Base-by-base conservation (phyloP, 2,113 vertebrate species). In the Percina caprodes region DNA sequence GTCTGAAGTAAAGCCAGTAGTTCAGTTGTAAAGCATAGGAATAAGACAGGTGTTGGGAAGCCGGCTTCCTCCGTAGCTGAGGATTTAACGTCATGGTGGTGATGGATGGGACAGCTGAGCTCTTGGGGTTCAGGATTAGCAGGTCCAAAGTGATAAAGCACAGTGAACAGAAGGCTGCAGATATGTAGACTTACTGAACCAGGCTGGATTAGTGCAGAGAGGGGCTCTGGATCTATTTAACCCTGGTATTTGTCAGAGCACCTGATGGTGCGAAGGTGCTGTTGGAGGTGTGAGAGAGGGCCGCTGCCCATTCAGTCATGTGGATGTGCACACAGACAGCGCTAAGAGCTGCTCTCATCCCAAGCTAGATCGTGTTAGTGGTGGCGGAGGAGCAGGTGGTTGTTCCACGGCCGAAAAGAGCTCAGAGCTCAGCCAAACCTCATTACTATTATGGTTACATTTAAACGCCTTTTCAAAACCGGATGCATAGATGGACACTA, bases 81-180 rank as follows among this genome's bases (percentile, higher is more conserved):
- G 78, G 85, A 82, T 91, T 85, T 88, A 78, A 74, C 76, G 71
- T 83, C 77, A 46, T 78, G 81, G 3, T 39, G 51, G 24, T 87
- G 90, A 91, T 91, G 80, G 82, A 88, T 84, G 73, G 73, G 74
- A 77, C 80, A 77, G 88, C 85, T 85, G 87, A 91, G 51, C 72
- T 80, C 69, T 39, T 55, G 48, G 70, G 79, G 65, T 65, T 62
- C 35, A 8, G 80, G 85, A 89, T 89, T 83, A 92, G 60, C 58
- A 73, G 66, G 62, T 85, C 77, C 83, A 82, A 86, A 86, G 77
- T 85, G 83, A 90, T 84, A 89, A 88, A 89, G 73, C 66, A 83
- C 42, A 23, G n/a, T 11, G 35, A 70, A 79, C 74, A 39, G 23
- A 82, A 72, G 71, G 69, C 72, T 74, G 69, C 23, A 26, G 88